phyloP scores from a whole-genome alignment of 2,113 vertebrate species.

The Hemiscyllium ocellatum region DNA sequence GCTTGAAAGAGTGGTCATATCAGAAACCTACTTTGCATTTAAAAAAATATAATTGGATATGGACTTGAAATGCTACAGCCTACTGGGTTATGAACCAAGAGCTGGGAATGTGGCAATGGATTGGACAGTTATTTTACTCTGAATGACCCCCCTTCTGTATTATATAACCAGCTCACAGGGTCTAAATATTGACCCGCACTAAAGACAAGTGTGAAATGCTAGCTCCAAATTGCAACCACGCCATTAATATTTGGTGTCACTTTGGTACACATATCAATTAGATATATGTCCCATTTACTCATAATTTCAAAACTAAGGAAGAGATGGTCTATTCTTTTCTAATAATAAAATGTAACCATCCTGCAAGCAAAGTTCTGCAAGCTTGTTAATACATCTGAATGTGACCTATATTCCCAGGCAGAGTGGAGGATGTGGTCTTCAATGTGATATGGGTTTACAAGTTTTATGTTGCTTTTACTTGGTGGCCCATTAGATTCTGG shows the following conservation, averaged over 20 bases:
- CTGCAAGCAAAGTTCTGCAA: background rate
- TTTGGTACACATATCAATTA: background rate
- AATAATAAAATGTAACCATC: background rate
- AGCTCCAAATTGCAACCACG: background rate
- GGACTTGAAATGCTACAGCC: too few species aligned
- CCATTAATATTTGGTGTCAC: too few species aligned
- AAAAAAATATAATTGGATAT: too few species aligned
- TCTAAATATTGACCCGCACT: background rate
- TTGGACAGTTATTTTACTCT: too few species aligned
- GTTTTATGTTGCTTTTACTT: background rate
- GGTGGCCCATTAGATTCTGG: too few species aligned
- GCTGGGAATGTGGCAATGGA: too few species aligned
- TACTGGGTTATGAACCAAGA: too few species aligned
- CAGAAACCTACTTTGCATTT: too few species aligned
- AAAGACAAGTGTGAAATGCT: background rate
- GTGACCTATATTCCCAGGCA: background rate
- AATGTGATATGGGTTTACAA: background rate
- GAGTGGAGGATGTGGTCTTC: background rate
- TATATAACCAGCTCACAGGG: background rate
- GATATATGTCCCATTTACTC: background rate
- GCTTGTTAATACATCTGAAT: background rate
- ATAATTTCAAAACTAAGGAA: background rate
- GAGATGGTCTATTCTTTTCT: background rate
- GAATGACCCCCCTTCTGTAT: too few species aligned
- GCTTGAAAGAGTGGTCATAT: too few species aligned